Conservation (phyloP, 2,797 vertebrate genomes). For the Pipistrellus pygmaeus region DNA sequence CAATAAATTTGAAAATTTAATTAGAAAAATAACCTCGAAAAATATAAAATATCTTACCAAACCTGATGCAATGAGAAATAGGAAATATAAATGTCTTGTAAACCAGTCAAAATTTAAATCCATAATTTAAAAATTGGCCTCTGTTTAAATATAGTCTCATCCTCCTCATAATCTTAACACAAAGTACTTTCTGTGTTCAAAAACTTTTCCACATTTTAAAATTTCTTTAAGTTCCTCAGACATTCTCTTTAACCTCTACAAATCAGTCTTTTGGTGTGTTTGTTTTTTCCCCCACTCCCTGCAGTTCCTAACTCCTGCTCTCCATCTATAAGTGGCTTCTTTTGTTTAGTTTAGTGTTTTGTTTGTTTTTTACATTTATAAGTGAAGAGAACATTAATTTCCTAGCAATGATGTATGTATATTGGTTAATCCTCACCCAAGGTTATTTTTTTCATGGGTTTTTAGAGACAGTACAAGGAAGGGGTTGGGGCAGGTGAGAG, state of each 20-base stretch:
- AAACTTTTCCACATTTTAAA: neutral
- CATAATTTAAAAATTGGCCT: neutral
- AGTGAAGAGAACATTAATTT: neutral
- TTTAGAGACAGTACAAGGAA: too few relatives aligned
- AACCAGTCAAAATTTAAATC: neutral
- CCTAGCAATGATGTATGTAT: too few relatives aligned
- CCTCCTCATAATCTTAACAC: neutral
- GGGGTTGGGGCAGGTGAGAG: too few relatives aligned
- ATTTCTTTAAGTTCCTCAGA: neutral
- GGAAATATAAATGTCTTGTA: neutral
- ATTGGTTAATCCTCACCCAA: too few relatives aligned
- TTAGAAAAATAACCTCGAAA: neutral
- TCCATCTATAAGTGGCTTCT: neutral
- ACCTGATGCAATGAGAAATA: neutral
- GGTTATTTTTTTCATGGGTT: too few relatives aligned
- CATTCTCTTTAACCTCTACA: neutral
- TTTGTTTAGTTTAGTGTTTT: neutral
- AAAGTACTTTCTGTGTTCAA: too few relatives aligned
- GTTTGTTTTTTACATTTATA: neutral
- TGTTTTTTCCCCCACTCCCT: neutral
- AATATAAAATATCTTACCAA: neutral
- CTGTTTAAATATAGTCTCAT: neutral
- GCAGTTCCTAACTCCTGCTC: neutral
- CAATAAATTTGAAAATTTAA: neutral
- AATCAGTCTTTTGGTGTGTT: neutral